Percentiles rank a stretch among this genome's conserved stretches.
phyloP scores from a whole-genome alignment of 1,140 invertebrate species.

The Thaumetopoea pityocampa region DNA sequence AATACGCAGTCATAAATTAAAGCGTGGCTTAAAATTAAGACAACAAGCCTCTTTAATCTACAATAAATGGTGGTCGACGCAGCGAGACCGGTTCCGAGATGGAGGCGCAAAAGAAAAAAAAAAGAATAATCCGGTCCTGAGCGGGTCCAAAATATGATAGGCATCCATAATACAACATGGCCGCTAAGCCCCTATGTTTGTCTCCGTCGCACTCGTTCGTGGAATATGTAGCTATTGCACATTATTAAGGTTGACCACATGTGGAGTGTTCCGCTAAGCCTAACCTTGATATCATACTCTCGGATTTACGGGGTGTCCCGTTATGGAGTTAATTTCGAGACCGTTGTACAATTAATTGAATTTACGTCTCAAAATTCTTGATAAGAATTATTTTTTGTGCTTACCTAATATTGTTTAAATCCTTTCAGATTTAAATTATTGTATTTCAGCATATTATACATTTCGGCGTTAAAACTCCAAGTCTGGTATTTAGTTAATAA shows the following conservation, averaged over 20 bases:
- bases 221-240: conserved; percentile 45
- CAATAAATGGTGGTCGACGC: conserved; percentile 71
- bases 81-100: conserved; percentile 66
- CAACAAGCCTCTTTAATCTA: conserved; percentile 75
- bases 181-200: conserved; percentile 61
- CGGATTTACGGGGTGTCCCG: conserved; percentile 50
- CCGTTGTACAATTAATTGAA: conserved; percentile 14
- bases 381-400: too few relatives aligned
- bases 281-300: conserved; percentile 75
- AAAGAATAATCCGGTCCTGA: conserved; percentile 69
- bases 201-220: conserved; percentile 42
- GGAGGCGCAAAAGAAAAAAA: conserved; percentile 68
- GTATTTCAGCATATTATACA: too few relatives aligned
- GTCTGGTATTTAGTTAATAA: too few relatives aligned
- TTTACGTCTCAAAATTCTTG: too few relatives aligned
- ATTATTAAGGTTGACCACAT: conserved; percentile 74
- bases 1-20: conserved; percentile 72
- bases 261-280: conserved; percentile 73
- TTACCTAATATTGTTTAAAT: too few relatives aligned
- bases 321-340: conserved; percentile 12
- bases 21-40: conserved; percentile 72
- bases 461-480: too few relatives aligned
- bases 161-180: conserved; percentile 76
- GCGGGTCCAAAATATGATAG: conserved; percentile 75
- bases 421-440: too few relatives aligned